Base-by-base conservation (phyloP, 2,888 invertebrate species). In the Bombylius major region DNA sequence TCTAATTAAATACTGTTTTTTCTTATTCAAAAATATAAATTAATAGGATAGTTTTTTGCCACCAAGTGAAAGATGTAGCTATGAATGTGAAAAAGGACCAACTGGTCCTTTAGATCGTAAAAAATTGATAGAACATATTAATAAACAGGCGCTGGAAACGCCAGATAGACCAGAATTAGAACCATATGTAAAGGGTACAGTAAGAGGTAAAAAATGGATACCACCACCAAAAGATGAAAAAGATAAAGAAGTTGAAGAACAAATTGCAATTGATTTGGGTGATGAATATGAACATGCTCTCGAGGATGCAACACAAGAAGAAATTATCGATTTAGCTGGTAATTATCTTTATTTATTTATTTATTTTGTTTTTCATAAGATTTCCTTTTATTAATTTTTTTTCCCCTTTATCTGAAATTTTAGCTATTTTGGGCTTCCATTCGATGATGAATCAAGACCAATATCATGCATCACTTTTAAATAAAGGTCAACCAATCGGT, bases 401-500 rank as follows among this genome's bases (percentile, higher is more conserved):
- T 45, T n/a, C 23, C 23, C 3, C 23, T 23, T 3, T 23, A 1
- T 23, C 23, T 23, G 1, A 3, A 23, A 23, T 47, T 50, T 4
- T 77, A 92, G 97, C 96, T 73, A 95, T 97, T 75, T 83, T 97
- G 70, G 99, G 98, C 69, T 96, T 99, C 83, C 98, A 99, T 78
- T 97, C 97, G 61, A 97, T 99, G 93, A 91, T 99, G 87, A 99
- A 97, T 75, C 99, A 99, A 79, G 96, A 97, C 72, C 99, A 99
- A 78, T 99, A 96, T 77, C 96, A 98, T 78, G 95, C 96, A 59
- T 97, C 98, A 47, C 79, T 94, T 59, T 76, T 91, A 62, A 94
- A 93, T 78, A 93, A 93, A 76, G 91, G 89, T 34, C 90, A 92
- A 70, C 90, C 90, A 0, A 82, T 90, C 59, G 92, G 92, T 50